Conservation (phyloP, 1,140 invertebrate genomes). For the Leptinotarsa lineolata region DNA sequence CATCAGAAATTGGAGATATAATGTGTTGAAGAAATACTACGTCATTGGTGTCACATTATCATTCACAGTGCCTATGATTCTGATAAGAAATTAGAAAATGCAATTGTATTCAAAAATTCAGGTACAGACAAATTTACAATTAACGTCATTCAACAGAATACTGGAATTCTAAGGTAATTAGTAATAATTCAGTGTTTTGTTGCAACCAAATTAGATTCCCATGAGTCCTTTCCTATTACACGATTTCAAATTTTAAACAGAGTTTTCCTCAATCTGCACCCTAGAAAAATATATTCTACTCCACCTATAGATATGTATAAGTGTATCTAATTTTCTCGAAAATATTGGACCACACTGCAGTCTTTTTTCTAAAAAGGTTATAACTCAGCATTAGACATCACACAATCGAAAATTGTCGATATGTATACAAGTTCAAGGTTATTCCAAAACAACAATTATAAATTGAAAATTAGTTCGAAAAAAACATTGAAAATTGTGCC, state of each 20-base stretch:
- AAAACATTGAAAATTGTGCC: no score
- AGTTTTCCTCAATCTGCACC: slow-evolving; percentile 31
- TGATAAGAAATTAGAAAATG: no score
- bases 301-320: slow-evolving; percentile 46
- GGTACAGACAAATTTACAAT: no score
- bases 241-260: background rate
- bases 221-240: slow-evolving; percentile 16
- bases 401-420: slow-evolving; percentile 14
- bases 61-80: no score
- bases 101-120: no score
- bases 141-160: no score
- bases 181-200: background rate
- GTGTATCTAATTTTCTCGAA: slow-evolving; percentile 33
- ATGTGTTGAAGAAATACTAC: no score
- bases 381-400: slow-evolving; percentile 31
- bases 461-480: no score
- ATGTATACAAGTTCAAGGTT: slow-evolving; percentile 24
- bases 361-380: slow-evolving; percentile 41
- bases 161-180: no score
- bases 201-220: slow-evolving; percentile 10
- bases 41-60: no score
- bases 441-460: background rate
- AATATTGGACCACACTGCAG: slow-evolving; percentile 45
- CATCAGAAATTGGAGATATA: no score
- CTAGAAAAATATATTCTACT: slow-evolving; percentile 50